Evolutionary conservation across 2,113 vertebrate genomes (phyloP).

Genomic region (Microtus richardsoni): DNA sequence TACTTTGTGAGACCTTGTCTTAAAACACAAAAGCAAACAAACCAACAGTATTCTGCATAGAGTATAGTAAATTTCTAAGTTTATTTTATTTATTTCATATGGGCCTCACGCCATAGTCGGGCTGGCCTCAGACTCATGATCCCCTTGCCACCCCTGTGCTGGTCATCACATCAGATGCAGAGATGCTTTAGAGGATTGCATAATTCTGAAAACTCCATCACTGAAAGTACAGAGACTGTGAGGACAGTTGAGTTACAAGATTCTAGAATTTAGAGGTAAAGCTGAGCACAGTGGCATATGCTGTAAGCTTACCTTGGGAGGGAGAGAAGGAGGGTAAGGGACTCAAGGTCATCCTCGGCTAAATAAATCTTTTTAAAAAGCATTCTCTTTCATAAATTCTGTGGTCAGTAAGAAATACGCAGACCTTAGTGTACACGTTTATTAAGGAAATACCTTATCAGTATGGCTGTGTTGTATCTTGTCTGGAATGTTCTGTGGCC

Average conservation of each 20-base stretch:
- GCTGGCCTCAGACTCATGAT: neutral
- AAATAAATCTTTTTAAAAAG: neutral
- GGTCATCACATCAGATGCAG: neutral
- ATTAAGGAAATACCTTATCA: constrained; percentile 4
- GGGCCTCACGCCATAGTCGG: neutral
- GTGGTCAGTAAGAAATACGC: neutral
- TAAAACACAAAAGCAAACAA: neutral
- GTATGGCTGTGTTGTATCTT: neutral
- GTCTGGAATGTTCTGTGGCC: constrained; percentile 31
- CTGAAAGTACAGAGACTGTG: neutral
- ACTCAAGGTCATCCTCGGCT: neutral
- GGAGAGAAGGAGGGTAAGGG: neutral
- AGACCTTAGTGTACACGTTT: constrained; percentile 18
- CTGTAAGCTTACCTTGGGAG: neutral
- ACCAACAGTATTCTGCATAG: neutral
- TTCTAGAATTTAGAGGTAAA: constrained; percentile 48
- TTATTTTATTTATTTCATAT: neutral
- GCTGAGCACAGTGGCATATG: neutral
- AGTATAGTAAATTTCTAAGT: neutral
- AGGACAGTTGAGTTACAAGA: constrained; percentile 19
- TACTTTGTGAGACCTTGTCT: neutral
- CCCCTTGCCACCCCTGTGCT: neutral
- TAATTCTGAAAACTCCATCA: neutral
- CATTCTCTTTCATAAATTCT: neutral
- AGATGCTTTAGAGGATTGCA: neutral